Evolutionary conservation across 53 echinoderm and acorn worm genomes (phyloP).

Genomic region (Hippasteria phrygiana): DNA sequence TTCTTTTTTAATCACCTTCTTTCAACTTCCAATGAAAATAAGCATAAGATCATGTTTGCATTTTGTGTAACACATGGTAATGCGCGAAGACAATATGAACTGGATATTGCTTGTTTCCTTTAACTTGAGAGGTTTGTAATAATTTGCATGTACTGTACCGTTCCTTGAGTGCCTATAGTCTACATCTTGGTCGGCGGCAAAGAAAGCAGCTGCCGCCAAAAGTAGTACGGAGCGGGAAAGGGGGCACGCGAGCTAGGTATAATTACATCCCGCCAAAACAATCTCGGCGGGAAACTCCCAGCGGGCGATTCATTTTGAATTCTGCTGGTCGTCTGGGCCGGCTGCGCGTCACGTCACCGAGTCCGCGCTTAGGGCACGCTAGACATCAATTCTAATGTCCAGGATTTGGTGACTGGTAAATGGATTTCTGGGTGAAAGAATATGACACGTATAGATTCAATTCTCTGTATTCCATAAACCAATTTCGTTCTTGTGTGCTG

Average conservation of each 20-base stretch:
- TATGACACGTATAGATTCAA: neutral
- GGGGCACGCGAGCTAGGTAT: conserved; percentile 30
- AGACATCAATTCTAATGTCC: neutral
- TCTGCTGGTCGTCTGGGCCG: conserved; percentile 7
- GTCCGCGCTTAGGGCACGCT: neutral
- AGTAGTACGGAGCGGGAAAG: conserved; percentile 1
- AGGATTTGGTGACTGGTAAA: neutral
- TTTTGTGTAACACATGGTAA: too few relatives aligned
- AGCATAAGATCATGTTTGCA: too few relatives aligned
- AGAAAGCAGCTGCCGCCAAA: conserved; percentile 38
- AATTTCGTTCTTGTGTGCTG: too few relatives aligned
- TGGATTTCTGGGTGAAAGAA: conserved; percentile 26
- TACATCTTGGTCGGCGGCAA: neutral
- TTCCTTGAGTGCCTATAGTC: neutral
- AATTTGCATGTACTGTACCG: neutral
- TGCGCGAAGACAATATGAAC: too few relatives aligned
- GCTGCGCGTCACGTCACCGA: neutral
- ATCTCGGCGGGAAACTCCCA: conserved; percentile 39
- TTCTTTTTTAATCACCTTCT: too few relatives aligned
- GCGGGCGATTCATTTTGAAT: conserved; percentile 21
- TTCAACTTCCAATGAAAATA: too few relatives aligned
- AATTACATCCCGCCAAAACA: conserved; percentile 55
- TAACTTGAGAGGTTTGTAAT: neutral
- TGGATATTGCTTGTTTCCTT: too few relatives aligned
- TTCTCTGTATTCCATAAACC: conserved; percentile 5